Percentiles rank a stretch among this genome's conserved stretches.
phyloP scores from a whole-genome alignment of 2,888 invertebrate species.

The Mesochorus sp. region DNA sequence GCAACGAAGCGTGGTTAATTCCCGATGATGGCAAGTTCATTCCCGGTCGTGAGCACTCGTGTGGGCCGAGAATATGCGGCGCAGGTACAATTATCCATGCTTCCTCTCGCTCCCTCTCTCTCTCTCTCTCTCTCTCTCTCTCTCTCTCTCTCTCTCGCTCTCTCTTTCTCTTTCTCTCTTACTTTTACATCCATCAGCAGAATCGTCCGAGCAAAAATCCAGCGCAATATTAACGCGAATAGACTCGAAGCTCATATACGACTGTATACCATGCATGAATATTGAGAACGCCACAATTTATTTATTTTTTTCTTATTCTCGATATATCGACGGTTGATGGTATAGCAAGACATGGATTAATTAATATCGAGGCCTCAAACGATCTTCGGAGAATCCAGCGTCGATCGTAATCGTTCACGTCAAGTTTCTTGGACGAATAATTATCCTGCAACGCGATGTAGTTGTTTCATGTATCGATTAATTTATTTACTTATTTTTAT shows the following conservation, averaged over 20 bases:
- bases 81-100: conserved; percentile 44
- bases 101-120: not conserved
- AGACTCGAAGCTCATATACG: not conserved
- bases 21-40: conserved; percentile 21
- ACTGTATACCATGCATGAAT: not conserved
- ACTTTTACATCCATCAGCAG: not conserved
- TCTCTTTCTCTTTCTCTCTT: not conserved
- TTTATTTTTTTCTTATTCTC: not conserved
- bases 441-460: not conserved
- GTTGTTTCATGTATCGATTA: conserved; percentile 17
- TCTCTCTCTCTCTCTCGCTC: not conserved
- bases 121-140: not conserved
- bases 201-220: conserved; percentile 3
- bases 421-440: conserved; percentile 8
- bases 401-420: conserved; percentile 23
- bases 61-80: conserved; percentile 47
- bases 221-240: conserved; percentile 4
- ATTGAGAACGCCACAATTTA: not conserved
- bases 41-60: conserved; percentile 46
- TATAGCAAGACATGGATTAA: not conserved
- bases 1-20: conserved; percentile 17
- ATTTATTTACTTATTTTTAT: not conserved
- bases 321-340: not conserved
- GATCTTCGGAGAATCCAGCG: not conserved
- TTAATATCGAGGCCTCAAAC: not conserved